Evolutionary conservation across 2,113 vertebrate genomes (phyloP).

Genomic region (Hiodon alosoides): DNA sequence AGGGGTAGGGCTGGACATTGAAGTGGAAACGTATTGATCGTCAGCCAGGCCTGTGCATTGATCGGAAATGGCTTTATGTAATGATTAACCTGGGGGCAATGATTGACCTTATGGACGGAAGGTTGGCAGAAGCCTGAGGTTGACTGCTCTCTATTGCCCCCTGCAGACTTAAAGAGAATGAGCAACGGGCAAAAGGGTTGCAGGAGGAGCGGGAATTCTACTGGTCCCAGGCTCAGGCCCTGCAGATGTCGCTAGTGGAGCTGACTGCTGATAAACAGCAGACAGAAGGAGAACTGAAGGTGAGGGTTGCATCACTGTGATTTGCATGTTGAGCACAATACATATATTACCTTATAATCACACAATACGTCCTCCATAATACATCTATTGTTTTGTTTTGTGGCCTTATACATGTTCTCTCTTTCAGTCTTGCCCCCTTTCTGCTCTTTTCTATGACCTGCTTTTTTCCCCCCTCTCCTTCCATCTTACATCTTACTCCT

Average conservation of each 20-base stretch:
- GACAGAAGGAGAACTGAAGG: slow-evolving; percentile 89
- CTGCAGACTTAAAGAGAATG: slow-evolving; percentile 79
- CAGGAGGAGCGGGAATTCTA: slow-evolving; percentile 89
- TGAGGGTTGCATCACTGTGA: slow-evolving; percentile 31
- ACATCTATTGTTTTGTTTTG: too few species aligned
- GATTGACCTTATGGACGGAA: not conserved
- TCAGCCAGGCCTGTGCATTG: slow-evolving; percentile 44
- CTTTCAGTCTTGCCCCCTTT: not conserved
- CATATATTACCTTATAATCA: not conserved
- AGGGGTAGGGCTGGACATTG: slow-evolving; percentile 26
- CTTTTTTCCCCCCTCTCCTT: too few species aligned
- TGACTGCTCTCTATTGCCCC: slow-evolving; percentile 18
- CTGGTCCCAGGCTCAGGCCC: slow-evolving; percentile 74
- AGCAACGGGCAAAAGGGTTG: slow-evolving; percentile 71
- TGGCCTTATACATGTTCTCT: too few species aligned
- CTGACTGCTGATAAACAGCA: slow-evolving; percentile 85
- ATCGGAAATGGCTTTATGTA: slow-evolving; percentile 38
- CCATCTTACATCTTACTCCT: not conserved
- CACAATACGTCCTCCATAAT: too few species aligned
- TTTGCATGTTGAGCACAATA: too few species aligned
- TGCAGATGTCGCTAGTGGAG: slow-evolving; percentile 87
- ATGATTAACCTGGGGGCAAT: not conserved
- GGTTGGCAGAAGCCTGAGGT: not conserved
- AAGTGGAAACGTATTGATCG: slow-evolving; percentile 63
- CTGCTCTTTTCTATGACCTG: not conserved